These are phyloP conservation scores for Eurytoma adleriae DNA, from an alignment of 2,888 invertebrate species.

Conservation along the genomic window DNA sequence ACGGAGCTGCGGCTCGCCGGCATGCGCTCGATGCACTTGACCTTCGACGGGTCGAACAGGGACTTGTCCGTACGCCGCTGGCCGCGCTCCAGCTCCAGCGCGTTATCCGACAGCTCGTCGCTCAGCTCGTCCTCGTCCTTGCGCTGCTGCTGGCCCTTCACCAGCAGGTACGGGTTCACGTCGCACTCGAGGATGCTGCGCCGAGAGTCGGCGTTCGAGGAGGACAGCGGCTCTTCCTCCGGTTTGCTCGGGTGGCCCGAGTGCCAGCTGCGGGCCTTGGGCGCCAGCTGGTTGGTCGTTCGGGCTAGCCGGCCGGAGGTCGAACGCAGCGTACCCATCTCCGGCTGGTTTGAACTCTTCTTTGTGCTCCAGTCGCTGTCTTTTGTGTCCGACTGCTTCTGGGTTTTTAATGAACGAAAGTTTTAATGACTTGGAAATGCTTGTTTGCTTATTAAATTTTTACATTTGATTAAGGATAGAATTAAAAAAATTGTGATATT, in stretches of 20 bases:
- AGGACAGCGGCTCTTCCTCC: conserved; percentile 57
- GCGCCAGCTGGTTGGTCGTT: conserved; percentile 53
- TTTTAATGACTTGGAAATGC: too few species aligned
- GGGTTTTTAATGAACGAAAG: too few species aligned
- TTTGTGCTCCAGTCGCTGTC: conserved; percentile 54
- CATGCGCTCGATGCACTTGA: conserved; percentile 73
- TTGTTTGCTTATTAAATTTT: too few species aligned
- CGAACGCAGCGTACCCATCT: conserved; percentile 40
- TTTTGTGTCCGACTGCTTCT: conserved; percentile 50
- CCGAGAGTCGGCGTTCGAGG: conserved; percentile 60
- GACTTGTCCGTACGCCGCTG: neutral
- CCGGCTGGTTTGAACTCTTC: conserved; percentile 21
- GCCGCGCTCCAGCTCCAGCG: conserved; percentile 65
- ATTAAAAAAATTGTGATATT: too few species aligned
- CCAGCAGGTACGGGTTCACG: conserved; percentile 90
- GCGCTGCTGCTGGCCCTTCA: conserved; percentile 76
- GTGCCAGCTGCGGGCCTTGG: conserved; percentile 62
- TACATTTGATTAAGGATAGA: too few species aligned
- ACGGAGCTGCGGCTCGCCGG: conserved; percentile 67
- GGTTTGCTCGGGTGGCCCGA: conserved; percentile 55
- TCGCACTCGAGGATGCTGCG: conserved; percentile 89
- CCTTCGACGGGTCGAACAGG: conserved; percentile 72
- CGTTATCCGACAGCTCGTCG: conserved; percentile 75
- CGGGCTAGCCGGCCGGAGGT: conserved; percentile 60
- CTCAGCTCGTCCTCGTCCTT: conserved; percentile 62